These are phyloP conservation scores for Papilio dardanus DNA, from an alignment of 1,140 invertebrate genomes.

Conservation along the genomic window DNA sequence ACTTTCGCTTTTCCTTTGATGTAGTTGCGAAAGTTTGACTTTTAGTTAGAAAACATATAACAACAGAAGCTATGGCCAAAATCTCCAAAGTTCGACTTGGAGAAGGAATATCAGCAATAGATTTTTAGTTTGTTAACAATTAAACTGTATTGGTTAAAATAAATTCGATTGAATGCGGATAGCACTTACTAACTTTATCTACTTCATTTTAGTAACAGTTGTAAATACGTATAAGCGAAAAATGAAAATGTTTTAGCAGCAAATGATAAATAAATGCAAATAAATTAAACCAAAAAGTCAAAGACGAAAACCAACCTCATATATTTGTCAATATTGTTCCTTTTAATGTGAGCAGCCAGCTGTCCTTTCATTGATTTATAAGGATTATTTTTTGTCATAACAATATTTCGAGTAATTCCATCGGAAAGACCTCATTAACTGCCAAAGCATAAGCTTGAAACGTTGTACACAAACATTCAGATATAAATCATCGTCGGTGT, in stretches of 20 bases:
- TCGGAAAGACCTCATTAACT: conserved; percentile 26
- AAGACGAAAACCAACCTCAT: not conserved
- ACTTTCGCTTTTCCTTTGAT: conserved; percentile 11
- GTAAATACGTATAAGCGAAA: not conserved
- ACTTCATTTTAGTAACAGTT: not conserved
- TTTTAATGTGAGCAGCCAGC: not conserved
- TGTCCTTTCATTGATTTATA: not conserved
- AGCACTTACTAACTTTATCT: not conserved
- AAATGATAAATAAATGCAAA: not conserved
- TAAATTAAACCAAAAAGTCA: not conserved
- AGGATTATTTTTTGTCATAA: conserved; percentile 23
- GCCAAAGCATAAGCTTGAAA: conserved; percentile 9
- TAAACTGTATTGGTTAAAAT: not conserved
- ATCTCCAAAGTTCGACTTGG: too few species aligned
- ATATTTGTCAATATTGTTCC: not conserved
- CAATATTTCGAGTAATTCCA: conserved; percentile 17
- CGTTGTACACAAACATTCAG: conserved; percentile 18
- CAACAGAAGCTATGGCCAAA: too few species aligned
- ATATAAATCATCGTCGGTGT: conserved; percentile 39
- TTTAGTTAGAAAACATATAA: too few species aligned
- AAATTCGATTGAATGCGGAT: not conserved
- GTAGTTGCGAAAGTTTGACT: not conserved
- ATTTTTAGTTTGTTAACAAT: too few species aligned
- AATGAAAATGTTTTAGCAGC: not conserved
- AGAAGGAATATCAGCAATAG: too few species aligned